Conservation (phyloP, 2,797 vertebrate species). For the Acrocephalus scirpaceus region DNA sequence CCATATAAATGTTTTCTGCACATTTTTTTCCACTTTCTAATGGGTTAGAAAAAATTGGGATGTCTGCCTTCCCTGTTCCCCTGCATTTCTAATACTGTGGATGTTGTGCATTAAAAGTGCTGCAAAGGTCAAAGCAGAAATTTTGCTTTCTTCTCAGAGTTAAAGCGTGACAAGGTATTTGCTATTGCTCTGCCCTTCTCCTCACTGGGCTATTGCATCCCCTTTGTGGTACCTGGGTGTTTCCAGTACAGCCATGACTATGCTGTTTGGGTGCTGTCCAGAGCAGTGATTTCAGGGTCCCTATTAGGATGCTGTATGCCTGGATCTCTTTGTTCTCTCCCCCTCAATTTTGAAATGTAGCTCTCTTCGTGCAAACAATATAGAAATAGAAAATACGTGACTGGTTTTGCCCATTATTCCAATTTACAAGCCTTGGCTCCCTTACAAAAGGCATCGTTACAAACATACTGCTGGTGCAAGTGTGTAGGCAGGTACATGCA, state of each 20-base stretch:
- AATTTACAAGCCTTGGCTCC: background rate
- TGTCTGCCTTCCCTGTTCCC: background rate
- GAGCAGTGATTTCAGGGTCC: background rate
- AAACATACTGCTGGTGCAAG: background rate
- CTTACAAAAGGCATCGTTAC: background rate
- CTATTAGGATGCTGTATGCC: background rate
- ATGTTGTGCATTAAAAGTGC: background rate
- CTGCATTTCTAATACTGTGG: background rate
- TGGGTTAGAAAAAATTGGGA: background rate
- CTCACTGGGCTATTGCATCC: background rate
- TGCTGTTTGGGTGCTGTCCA: background rate
- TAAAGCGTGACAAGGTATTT: background rate
- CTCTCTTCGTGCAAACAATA: background rate
- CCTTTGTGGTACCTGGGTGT: background rate
- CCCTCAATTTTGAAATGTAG: background rate
- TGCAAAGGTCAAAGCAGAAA: background rate
- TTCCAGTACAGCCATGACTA: background rate
- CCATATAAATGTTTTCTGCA: background rate
- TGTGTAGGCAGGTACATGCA: background rate
- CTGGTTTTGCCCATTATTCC: background rate
- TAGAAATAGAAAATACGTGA: background rate
- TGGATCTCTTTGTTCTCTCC: slow-evolving; percentile 1
- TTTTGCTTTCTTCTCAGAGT: background rate
- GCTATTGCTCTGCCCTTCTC: background rate
- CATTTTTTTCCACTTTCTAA: background rate